phyloP scores from a whole-genome alignment of 2,888 invertebrate species.

The Byasa hedistus region DNA sequence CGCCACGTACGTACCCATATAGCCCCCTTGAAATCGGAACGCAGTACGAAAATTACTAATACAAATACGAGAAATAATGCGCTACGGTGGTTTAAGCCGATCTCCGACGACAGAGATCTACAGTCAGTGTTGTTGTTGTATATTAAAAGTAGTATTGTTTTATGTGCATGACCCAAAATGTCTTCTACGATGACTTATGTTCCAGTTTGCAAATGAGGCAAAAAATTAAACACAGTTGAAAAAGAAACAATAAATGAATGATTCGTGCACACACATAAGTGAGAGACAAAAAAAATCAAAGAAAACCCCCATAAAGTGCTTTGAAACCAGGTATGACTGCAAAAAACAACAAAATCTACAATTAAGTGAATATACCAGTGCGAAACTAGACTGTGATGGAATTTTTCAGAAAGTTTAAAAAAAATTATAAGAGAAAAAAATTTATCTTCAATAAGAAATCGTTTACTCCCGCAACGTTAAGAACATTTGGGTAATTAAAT shows the following conservation, averaged over 20 bases:
- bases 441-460: too few species aligned
- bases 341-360: background rate
- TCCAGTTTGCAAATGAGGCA: background rate
- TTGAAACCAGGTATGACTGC: conserved; percentile 6
- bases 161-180: background rate
- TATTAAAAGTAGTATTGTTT: background rate
- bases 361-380: background rate
- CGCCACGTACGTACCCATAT: too few species aligned
- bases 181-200: background rate
- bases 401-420: background rate
- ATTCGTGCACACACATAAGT: conserved; percentile 14
- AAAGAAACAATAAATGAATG: conserved; percentile 6
- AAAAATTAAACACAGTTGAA: background rate
- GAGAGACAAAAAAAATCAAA: conserved; percentile 9
- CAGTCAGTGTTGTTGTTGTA: too few species aligned
- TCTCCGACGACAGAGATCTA: too few species aligned
- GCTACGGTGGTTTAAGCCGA: too few species aligned
- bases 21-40: too few species aligned
- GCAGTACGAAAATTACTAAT: too few species aligned
- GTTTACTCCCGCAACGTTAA: too few species aligned
- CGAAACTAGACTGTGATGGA: conserved; percentile 14
- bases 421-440: too few species aligned
- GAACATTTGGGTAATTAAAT: too few species aligned
- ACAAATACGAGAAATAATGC: too few species aligned
- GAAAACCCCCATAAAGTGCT: conserved; percentile 9